Base-by-base conservation (phyloP, 2,888 invertebrate species). In the Belgica antarctica region DNA sequence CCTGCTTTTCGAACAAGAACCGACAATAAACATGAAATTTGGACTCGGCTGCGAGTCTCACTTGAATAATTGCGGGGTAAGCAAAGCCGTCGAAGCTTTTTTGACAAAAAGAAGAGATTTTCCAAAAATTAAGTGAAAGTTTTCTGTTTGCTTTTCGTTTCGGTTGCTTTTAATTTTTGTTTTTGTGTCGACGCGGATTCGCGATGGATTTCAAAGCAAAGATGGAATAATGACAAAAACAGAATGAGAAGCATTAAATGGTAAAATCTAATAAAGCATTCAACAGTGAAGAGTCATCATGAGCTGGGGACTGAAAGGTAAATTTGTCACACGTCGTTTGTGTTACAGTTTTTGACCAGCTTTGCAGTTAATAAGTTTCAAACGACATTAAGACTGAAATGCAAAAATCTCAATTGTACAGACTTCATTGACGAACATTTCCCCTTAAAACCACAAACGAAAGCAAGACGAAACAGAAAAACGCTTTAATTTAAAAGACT, bases 91-190 rank as follows among this genome's bases (percentile, higher is more conserved):
- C 34, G 34, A 34, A 5, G 17, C 22, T 52, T 52, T 22, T 52
- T 52, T 10, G 17, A 19, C 19, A 22, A 52, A 52, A 31, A 31
- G 34, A 31, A 52, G 52, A 52, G 22, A 52, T 22, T 52, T 52
- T 41, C 2, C 2, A n/a, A n/a, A n/a, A 2, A n/a, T 52, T 22
- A 52, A 52, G 52, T 52, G 52, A 52, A 52, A 52, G 52, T 52
- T 52, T 52, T 52, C 22, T 52, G 17, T 52, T 31, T 31, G 10
- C 41, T 41, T 15, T 41, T 15, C 15, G 41, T n/a, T n/a, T n/a
- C n/a, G n/a, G n/a, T n/a, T n/a, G 41, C 52, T 52, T 52, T 46
- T 31, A 5, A 31, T n/a, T n/a, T 34, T 46, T 46, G 10, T 46
- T 46, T 52, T 17, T 7, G 17, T 52, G 52, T 52, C 52, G 52